A percentile compares a stretch with the other conserved stretches of the same genome.
Evolutionary conservation across 2,888 invertebrate genomes (phyloP).

Genomic region (Marronus borbonicus): DNA sequence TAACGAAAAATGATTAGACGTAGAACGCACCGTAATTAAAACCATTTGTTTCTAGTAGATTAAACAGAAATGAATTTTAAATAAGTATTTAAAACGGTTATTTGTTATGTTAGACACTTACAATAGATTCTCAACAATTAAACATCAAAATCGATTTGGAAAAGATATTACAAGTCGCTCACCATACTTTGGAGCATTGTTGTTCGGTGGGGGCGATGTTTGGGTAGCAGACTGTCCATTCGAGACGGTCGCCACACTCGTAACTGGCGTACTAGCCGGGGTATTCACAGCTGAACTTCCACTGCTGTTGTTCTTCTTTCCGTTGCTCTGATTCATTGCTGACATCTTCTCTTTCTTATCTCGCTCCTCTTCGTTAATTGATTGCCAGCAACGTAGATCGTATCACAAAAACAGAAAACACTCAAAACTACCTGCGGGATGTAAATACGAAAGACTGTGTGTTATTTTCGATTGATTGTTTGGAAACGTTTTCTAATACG

Average conservation of each 20-base stretch:
- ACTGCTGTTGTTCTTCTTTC: slow-evolving; percentile 64
- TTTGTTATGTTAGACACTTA: too few relatives aligned
- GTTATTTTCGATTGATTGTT: not conserved
- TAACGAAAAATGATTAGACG: too few relatives aligned
- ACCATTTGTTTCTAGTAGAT: too few relatives aligned
- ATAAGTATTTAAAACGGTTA: too few relatives aligned
- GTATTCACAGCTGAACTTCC: slow-evolving; percentile 67
- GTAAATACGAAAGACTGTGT: not conserved
- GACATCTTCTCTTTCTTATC: slow-evolving; percentile 54
- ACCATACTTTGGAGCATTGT: slow-evolving; percentile 73
- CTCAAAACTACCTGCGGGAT: slow-evolving; percentile 38
- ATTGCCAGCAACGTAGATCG: slow-evolving; percentile 19
- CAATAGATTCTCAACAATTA: too few relatives aligned
- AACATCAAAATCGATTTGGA: too few relatives aligned
- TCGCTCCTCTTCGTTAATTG: not conserved
- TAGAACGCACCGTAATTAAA: too few relatives aligned
- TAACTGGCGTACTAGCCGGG: slow-evolving; percentile 68
- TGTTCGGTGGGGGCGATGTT: slow-evolving; percentile 67
- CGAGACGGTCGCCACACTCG: slow-evolving; percentile 62
- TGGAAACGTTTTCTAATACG: not conserved
- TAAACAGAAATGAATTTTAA: too few relatives aligned
- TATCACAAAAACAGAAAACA: slow-evolving; percentile 42
- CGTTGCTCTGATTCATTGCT: slow-evolving; percentile 62
- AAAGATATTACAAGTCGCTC: slow-evolving; percentile 53
- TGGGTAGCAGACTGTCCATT: slow-evolving; percentile 63